These are phyloP conservation scores for Sitodiplosis mosellana DNA, from an alignment of 1,140 invertebrate genomes.

Conservation along the genomic window DNA sequence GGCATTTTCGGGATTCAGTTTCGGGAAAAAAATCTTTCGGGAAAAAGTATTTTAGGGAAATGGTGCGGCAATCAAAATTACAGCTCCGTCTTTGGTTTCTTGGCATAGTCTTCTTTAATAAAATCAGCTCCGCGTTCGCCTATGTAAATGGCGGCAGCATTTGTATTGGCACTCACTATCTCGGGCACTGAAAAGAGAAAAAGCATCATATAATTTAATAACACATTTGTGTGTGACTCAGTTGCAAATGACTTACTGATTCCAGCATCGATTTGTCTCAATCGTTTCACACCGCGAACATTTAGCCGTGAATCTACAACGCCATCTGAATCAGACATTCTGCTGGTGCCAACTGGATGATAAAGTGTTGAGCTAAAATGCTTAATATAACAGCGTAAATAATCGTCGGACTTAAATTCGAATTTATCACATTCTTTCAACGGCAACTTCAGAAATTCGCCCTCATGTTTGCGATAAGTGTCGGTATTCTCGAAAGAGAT, in stretches of 20 bases:
- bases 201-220: slow-evolving; percentile 33
- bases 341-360: slow-evolving; percentile 25
- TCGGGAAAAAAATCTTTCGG: no score
- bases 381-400: slow-evolving; percentile 13
- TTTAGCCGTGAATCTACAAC: slow-evolving; percentile 30
- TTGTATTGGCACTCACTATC: slow-evolving; percentile 53
- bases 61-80: no score
- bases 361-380: slow-evolving; percentile 13
- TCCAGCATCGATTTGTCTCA: slow-evolving; percentile 36
- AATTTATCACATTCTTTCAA: slow-evolving; percentile 22
- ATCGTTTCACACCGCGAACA: slow-evolving; percentile 32
- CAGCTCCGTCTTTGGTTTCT: background rate
- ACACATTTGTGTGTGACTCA: slow-evolving; percentile 33
- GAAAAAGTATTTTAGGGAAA: no score
- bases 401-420: slow-evolving; percentile 9
- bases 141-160: slow-evolving; percentile 59
- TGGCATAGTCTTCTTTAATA: slow-evolving; percentile 36
- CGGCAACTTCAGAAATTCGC: slow-evolving; percentile 13
- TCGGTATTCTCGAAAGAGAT: slow-evolving; percentile 5
- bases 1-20: no score
- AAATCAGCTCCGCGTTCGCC: slow-evolving; percentile 58
- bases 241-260: slow-evolving; percentile 35
- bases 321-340: slow-evolving; percentile 23
- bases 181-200: slow-evolving; percentile 32
- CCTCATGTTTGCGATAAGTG: slow-evolving; percentile 7